Percentiles rank a stretch among this genome's conserved stretches.
Conservation (phyloP, 2,113 vertebrate species). For the Limanda limanda region DNA sequence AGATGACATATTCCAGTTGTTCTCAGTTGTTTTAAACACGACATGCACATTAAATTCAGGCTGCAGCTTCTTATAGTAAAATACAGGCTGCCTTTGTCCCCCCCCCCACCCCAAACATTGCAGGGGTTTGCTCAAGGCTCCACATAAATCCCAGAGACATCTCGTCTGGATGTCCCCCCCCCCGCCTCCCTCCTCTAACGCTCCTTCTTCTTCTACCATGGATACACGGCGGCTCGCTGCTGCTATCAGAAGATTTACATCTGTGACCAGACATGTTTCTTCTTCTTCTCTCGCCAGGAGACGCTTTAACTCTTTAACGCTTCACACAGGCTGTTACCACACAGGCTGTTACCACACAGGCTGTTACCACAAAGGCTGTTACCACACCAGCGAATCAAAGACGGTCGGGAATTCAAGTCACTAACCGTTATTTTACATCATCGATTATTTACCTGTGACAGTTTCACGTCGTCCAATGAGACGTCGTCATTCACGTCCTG, state of each 20-base stretch:
- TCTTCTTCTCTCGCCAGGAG: neutral
- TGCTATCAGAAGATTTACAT: slow-evolving; percentile 38
- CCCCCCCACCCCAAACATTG: neutral
- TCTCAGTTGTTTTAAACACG: neutral
- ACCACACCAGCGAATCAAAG: no score
- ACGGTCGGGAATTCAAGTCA: no score
- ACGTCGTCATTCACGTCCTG: no score
- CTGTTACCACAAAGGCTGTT: no score
- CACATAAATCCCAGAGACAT: slow-evolving; percentile 66
- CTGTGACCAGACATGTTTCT: slow-evolving; percentile 38
- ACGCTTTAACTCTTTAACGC: slow-evolving; percentile 12
- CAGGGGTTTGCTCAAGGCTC: slow-evolving; percentile 52
- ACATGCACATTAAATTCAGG: slow-evolving; percentile 2
- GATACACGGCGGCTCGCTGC: slow-evolving; percentile 40
- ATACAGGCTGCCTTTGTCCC: slow-evolving; percentile 35
- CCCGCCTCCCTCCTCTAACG: slow-evolving; percentile 27
- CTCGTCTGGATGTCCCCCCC: slow-evolving; percentile 37
- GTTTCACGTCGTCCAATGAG: neutral
- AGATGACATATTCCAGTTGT: no score
- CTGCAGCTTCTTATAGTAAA: slow-evolving; percentile 9
- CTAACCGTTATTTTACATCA: neutral
- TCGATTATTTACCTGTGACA: neutral
- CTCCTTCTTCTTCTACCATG: slow-evolving; percentile 34
- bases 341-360: neutral
- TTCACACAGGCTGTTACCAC: neutral